A percentile compares a stretch with the other conserved stretches of the same genome.
phyloP scores from a whole-genome alignment of 1,140 invertebrate genomes.

The Penaeus indicus region DNA sequence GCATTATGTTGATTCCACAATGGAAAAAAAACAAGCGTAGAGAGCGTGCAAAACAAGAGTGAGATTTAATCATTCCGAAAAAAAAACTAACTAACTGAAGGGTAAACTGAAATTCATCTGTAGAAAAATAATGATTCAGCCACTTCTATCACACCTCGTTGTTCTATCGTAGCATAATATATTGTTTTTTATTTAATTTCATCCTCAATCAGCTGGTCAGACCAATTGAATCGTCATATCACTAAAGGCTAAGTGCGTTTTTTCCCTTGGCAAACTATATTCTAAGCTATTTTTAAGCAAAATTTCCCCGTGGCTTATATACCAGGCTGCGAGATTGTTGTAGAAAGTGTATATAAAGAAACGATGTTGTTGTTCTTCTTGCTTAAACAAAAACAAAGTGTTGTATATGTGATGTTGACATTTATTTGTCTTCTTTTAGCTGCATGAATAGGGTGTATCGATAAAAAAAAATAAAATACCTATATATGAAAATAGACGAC shows the following conservation, averaged over 20 bases:
- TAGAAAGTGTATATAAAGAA: constrained; percentile 57
- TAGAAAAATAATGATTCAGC: too few species aligned
- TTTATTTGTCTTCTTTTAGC: constrained; percentile 26
- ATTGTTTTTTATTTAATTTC: not conserved
- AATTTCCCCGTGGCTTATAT: too few species aligned
- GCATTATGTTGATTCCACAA: too few species aligned
- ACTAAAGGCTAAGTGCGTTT: constrained; percentile 53
- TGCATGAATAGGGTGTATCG: not conserved
- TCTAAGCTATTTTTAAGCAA: too few species aligned
- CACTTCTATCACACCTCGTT: not conserved
- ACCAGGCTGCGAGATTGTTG: constrained; percentile 33
- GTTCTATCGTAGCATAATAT: constrained; percentile 15
- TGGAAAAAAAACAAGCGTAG: too few species aligned
- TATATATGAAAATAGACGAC: too few species aligned
- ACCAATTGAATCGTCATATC: constrained; percentile 62
- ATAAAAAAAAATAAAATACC: too few species aligned
- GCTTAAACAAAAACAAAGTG: constrained; percentile 50
- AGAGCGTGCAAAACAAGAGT: too few species aligned
- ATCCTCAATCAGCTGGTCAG: constrained; percentile 15
- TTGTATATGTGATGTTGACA: constrained; percentile 59
- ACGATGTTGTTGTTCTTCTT: constrained; percentile 50
- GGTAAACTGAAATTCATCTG: too few species aligned
- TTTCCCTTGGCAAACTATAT: not conserved
- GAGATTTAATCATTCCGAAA: too few species aligned
- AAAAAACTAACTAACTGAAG: too few species aligned